phyloP scores from a whole-genome alignment of 2,888 invertebrate species.

The Hypselothyrea guttata region DNA sequence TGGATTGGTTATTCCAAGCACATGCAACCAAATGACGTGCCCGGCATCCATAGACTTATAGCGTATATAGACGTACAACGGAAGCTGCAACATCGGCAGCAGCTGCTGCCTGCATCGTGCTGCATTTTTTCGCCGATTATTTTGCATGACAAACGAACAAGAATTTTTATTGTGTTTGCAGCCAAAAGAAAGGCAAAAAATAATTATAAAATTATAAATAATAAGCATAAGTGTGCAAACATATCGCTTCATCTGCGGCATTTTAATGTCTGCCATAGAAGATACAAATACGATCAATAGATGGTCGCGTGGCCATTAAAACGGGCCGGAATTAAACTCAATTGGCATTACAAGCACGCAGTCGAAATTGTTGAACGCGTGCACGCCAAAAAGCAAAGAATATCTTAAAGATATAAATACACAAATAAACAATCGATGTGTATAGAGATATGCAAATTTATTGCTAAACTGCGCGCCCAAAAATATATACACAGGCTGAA shows the following conservation, averaged over 20 bases:
- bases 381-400: conserved; percentile 39
- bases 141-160: conserved; percentile 65
- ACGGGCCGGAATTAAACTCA: conserved; percentile 45
- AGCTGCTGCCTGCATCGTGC: conserved; percentile 10
- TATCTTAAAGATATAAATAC: not conserved
- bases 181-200: conserved; percentile 16
- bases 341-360: conserved; percentile 63
- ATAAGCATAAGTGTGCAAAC: conserved; percentile 21
- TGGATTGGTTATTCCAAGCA: not conserved
- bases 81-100: conserved; percentile 35
- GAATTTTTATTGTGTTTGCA: conserved; percentile 44
- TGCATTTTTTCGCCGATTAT: conserved; percentile 34
- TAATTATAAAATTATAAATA: conserved; percentile 15
- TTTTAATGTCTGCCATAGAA: conserved; percentile 52
- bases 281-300: conserved; percentile 52
- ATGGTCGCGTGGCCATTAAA: conserved; percentile 11
- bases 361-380: conserved; percentile 52
- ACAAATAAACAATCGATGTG: conserved; percentile 12
- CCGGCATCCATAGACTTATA: conserved; percentile 18
- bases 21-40: conserved; percentile 28
- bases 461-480: not conserved
- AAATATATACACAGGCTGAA: conserved; percentile 16
- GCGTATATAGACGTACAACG: conserved; percentile 10
- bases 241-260: conserved; percentile 44
- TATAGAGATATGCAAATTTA: conserved; percentile 28